Conservation (phyloP, 1,140 invertebrate genomes). For the Meloidogyne floridensis region DNA sequence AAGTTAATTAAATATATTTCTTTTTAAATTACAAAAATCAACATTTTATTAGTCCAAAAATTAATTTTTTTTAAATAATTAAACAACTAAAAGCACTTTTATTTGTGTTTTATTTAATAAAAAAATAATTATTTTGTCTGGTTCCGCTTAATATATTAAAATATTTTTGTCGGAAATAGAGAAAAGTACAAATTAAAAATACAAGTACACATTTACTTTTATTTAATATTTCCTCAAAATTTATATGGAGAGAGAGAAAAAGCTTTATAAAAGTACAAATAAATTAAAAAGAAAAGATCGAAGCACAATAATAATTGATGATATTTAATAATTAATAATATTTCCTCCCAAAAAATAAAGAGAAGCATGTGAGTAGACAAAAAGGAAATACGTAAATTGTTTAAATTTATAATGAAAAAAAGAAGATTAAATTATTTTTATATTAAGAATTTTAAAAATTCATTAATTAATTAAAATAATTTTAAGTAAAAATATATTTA, state of each 20-base stretch:
- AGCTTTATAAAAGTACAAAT: no score
- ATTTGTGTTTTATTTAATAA: background rate
- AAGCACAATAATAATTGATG: background rate
- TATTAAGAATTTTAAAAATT: no score
- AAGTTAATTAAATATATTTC: no score
- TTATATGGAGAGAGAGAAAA: no score
- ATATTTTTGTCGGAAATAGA: no score
- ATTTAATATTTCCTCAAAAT: background rate
- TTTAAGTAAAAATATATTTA: no score
- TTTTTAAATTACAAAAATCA: no score
- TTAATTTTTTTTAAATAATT: background rate
- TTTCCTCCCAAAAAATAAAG: background rate
- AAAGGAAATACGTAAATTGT: background rate
- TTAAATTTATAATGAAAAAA: no score
- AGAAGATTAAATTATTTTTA: no score
- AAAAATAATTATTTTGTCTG: background rate
- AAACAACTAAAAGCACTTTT: background rate
- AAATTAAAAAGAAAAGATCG: background rate
- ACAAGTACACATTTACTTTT: background rate
- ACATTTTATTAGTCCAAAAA: background rate
- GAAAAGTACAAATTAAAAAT: background rate
- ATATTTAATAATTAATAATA: background rate
- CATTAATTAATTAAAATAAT: no score
- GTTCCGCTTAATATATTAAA: background rate
- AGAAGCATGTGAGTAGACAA: background rate